Conservation (phyloP, 2,888 invertebrate species). For the Brenthis daphne region DNA sequence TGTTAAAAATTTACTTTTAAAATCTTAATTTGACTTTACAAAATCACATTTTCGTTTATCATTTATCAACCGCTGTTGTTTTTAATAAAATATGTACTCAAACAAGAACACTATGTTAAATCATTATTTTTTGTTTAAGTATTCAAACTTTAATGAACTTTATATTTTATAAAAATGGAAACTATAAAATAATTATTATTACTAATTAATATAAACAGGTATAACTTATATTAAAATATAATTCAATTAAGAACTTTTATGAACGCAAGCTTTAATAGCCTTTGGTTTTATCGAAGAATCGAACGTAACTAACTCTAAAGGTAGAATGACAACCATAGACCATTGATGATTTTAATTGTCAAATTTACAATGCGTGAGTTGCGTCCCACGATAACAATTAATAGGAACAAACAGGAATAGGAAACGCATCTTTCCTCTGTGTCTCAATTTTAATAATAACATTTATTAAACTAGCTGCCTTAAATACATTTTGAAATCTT, state of each 20-base stretch:
- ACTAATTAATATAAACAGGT: too few relatives aligned
- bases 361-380: conserved; percentile 41
- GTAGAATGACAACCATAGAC: conserved; percentile 15
- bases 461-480: conserved; percentile 26
- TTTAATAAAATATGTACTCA: not conserved
- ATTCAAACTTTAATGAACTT: not conserved
- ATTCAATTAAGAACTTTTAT: too few relatives aligned
- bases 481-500: conserved; percentile 13
- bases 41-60: too few relatives aligned
- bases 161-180: too few relatives aligned
- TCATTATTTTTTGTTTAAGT: not conserved
- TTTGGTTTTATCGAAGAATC: not conserved
- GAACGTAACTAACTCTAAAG: not conserved
- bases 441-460: conserved; percentile 29
- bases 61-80: not conserved
- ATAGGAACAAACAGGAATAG: conserved; percentile 31
- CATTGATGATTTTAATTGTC: conserved; percentile 36
- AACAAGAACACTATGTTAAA: not conserved
- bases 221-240: too few relatives aligned
- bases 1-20: too few relatives aligned
- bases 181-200: too few relatives aligned
- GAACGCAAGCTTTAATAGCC: too few relatives aligned
- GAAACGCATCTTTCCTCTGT: conserved; percentile 33
- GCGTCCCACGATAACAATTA: conserved; percentile 42
- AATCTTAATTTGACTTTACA: too few relatives aligned